phyloP scores from a whole-genome alignment of 2,888 invertebrate species.

The Prosapia bicincta region DNA sequence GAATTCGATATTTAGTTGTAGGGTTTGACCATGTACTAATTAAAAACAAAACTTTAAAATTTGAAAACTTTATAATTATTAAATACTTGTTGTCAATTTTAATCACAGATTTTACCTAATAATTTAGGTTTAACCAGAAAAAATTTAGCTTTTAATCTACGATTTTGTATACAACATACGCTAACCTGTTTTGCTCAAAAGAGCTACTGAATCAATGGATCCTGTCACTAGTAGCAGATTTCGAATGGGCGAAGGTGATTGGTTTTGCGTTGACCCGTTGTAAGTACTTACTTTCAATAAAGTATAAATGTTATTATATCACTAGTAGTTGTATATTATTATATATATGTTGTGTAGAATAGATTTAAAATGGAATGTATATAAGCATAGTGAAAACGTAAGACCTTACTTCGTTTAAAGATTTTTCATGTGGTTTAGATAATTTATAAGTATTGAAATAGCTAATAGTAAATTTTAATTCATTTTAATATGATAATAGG shows the following conservation, averaged over 20 bases:
- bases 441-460: no score
- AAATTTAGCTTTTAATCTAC: neutral
- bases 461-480: no score
- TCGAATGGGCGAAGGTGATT: constrained; percentile 52
- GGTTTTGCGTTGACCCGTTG: constrained; percentile 59
- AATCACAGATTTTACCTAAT: neutral
- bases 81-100: neutral
- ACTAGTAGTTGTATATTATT: neutral
- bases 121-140: neutral
- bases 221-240: constrained; percentile 33
- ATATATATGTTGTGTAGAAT: no score
- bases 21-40: neutral
- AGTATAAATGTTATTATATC: no score
- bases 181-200: neutral
- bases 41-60: neutral
- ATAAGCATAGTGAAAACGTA: no score
- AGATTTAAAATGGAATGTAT: no score
- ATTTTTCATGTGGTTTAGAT: no score
- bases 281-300: no score
- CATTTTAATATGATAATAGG: no score
- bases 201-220: neutral
- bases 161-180: neutral
- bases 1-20: no score
- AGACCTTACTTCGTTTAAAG: no score
- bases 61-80: neutral